phyloP scores from a whole-genome alignment of 2,113 vertebrate genomes.

The Pelodiscus sinensis region DNA sequence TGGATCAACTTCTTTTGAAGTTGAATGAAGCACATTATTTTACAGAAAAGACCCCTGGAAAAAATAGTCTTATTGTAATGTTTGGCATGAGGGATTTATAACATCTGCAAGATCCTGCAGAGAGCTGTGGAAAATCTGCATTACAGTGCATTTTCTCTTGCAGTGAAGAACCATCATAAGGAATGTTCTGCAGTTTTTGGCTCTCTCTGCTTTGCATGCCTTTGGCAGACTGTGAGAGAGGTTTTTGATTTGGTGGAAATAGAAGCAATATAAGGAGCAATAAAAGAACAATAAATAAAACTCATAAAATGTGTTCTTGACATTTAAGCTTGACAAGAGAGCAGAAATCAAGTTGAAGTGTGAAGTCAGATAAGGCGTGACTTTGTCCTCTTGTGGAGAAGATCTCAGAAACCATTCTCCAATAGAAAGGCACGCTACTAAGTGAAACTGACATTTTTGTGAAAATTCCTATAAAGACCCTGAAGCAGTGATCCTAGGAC shows the following conservation, averaged over 20 bases:
- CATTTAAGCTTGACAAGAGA: constrained; percentile 23
- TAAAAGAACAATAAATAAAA: constrained; percentile 30
- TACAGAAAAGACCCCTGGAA: constrained; percentile 17
- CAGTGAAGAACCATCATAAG: constrained; percentile 41
- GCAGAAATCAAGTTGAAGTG: constrained; percentile 53
- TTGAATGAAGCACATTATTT: background rate
- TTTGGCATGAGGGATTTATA: constrained; percentile 53
- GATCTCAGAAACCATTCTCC: background rate
- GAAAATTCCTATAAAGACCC: background rate
- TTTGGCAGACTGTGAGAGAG: constrained; percentile 31
- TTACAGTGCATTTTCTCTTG: constrained; percentile 43
- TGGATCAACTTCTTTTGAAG: constrained; percentile 13
- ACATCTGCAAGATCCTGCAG: constrained; percentile 50
- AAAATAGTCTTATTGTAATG: constrained; percentile 7
- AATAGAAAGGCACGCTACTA: background rate
- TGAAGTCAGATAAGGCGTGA: constrained; percentile 38
- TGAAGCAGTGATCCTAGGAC: background rate
- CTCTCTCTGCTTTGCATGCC: constrained; percentile 12
- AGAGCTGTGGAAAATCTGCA: constrained; percentile 51
- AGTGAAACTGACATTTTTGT: constrained; percentile 22
- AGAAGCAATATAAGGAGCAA: constrained; percentile 25
- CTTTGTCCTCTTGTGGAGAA: constrained; percentile 29
- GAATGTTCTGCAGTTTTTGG: constrained; percentile 30
- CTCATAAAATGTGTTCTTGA: background rate
- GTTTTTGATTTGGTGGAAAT: constrained; percentile 30